Conservation (phyloP, 2,797 vertebrate species). For the Lutjanus campechanus region DNA sequence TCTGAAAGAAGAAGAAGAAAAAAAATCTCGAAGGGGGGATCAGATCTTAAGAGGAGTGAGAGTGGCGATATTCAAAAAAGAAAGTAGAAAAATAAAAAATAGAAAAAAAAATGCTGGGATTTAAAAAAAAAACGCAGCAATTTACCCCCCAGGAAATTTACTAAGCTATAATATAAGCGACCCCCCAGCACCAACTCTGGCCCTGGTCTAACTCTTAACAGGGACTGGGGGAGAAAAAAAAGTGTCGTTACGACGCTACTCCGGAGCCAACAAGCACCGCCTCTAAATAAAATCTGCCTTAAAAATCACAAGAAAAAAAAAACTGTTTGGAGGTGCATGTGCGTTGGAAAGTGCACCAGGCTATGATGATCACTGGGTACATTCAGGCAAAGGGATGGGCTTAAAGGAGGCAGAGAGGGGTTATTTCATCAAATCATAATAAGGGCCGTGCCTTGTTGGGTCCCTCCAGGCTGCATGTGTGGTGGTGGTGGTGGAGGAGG, state of each 20-base stretch:
- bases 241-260: slow-evolving; percentile 89
- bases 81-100: slow-evolving; percentile 64
- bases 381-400: slow-evolving; percentile 75
- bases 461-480: slow-evolving; percentile 51
- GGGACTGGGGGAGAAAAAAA: slow-evolving; percentile 82
- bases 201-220: slow-evolving; percentile 89
- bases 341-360: slow-evolving; percentile 65
- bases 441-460: slow-evolving; percentile 65
- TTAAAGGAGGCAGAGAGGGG: slow-evolving; percentile 72
- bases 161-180: slow-evolving; percentile 77
- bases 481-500: not conserved
- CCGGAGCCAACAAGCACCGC: slow-evolving; percentile 88
- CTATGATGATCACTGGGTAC: slow-evolving; percentile 74
- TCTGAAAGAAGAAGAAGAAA: slow-evolving; percentile 76
- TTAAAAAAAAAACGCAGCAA: slow-evolving; percentile 63
- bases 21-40: slow-evolving; percentile 76
- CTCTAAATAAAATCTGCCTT: slow-evolving; percentile 88
- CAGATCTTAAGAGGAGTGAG: slow-evolving; percentile 64
- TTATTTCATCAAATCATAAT: slow-evolving; percentile 80
- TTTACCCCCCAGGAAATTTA: slow-evolving; percentile 79
- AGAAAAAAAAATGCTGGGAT: slow-evolving; percentile 65
- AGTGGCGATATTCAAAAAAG: slow-evolving; percentile 68
- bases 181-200: slow-evolving; percentile 88
- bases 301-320: slow-evolving; percentile 81
- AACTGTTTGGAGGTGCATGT: slow-evolving; percentile 81